phyloP scores from a whole-genome alignment of 2,113 vertebrate species.

The Oxygymnocypris stewartii region DNA sequence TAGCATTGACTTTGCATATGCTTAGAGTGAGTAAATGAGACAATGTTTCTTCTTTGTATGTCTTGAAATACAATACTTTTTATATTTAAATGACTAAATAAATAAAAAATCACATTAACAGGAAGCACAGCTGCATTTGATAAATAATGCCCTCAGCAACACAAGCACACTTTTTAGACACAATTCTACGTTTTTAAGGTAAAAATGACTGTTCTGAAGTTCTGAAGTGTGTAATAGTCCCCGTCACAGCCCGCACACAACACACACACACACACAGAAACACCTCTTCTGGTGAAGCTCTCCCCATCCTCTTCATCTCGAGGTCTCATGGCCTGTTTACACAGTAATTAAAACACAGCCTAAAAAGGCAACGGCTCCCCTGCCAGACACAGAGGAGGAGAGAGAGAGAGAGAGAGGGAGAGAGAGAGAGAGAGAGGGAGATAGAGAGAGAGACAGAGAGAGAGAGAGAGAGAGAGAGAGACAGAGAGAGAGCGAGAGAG shows the following conservation, averaged over 20 bases:
- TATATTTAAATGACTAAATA: not conserved
- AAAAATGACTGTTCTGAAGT: not conserved
- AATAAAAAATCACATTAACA: not conserved
- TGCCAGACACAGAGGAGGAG: conserved; percentile 69
- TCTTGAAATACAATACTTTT: not conserved
- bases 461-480: not conserved
- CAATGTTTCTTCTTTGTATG: not conserved
- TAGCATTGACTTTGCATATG: not conserved
- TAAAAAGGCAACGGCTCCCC: conserved; percentile 76
- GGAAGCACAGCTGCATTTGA: not conserved
- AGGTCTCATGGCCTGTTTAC: conserved; percentile 72
- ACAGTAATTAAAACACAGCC: conserved; percentile 77
- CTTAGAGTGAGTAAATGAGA: not conserved
- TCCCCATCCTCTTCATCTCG: conserved; percentile 46
- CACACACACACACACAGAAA: not conserved
- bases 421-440: too few relatives aligned
- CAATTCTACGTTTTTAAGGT: not conserved
- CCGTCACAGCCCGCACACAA: not conserved
- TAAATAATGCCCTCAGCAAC: not conserved
- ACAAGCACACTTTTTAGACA: not conserved
- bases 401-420: too few relatives aligned
- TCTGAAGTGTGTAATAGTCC: not conserved
- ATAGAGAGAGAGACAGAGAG: too few relatives aligned
- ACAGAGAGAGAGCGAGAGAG: conserved; percentile 48
- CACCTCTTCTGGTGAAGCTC: not conserved